phyloP scores from a whole-genome alignment of 1,140 invertebrate species.

The Drosophila pectinifera region DNA sequence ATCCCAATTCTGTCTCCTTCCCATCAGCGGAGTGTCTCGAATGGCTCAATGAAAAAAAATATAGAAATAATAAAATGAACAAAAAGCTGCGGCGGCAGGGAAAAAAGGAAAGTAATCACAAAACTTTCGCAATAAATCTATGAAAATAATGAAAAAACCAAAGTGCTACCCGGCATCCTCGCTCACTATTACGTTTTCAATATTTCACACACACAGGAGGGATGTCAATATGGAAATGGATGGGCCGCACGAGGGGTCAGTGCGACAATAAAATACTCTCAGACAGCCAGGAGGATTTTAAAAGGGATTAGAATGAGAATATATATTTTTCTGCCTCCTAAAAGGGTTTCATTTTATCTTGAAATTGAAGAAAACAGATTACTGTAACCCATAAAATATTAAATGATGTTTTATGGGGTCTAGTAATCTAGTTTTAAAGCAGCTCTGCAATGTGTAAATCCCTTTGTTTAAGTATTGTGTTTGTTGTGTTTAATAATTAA shows the following conservation, averaged over 20 bases:
- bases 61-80: constrained; percentile 8
- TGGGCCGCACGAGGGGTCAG: constrained; percentile 28
- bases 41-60: constrained; percentile 17
- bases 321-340: neutral
- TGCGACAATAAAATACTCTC: constrained; percentile 48
- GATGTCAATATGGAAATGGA: constrained; percentile 35
- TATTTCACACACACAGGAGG: constrained; percentile 31
- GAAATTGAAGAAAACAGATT: too few relatives aligned
- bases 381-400: too few relatives aligned
- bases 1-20: constrained; percentile 50
- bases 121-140: constrained; percentile 80
- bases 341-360: neutral
- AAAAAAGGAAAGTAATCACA: constrained; percentile 69
- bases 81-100: constrained; percentile 2
- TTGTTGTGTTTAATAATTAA: neutral
- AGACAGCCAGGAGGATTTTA: neutral
- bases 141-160: constrained; percentile 71
- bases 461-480: too few relatives aligned
- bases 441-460: too few relatives aligned
- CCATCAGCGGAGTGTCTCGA: too few relatives aligned
- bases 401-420: too few relatives aligned
- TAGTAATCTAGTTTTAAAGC: too few relatives aligned
- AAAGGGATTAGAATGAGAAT: neutral
- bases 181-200: constrained; percentile 59
- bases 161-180: constrained; percentile 39